phyloP scores from a whole-genome alignment of 2,888 invertebrate genomes.

The Syritta pipiens region DNA sequence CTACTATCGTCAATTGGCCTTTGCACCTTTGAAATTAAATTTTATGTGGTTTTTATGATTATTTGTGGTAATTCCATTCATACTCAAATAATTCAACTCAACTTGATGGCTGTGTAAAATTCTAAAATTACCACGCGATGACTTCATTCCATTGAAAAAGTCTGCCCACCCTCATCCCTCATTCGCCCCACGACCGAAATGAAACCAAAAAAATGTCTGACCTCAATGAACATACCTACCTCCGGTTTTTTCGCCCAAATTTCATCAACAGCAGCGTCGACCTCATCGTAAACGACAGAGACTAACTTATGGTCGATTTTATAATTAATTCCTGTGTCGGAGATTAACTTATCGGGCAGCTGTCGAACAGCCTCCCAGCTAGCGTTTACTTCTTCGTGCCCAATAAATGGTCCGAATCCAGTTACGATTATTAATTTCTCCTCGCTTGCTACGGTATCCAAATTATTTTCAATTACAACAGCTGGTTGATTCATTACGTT shows the following conservation, averaged over 20 bases:
- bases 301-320: slow-evolving; percentile 81
- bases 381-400: slow-evolving; percentile 84
- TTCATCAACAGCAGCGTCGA: slow-evolving; percentile 81
- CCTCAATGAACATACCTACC: slow-evolving; percentile 76
- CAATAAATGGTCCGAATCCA: slow-evolving; percentile 89
- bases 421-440: slow-evolving; percentile 80
- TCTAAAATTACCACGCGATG: too few species aligned
- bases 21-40: too few species aligned
- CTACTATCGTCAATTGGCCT: too few species aligned
- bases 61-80: too few species aligned
- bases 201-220: background rate
- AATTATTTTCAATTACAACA: slow-evolving; percentile 11
- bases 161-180: background rate
- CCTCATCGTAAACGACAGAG: slow-evolving; percentile 84
- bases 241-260: slow-evolving; percentile 84
- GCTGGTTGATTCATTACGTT: slow-evolving; percentile 24
- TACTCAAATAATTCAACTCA: too few species aligned
- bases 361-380: slow-evolving; percentile 88
- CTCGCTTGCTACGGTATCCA: background rate
- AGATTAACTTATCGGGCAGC: slow-evolving; percentile 78
- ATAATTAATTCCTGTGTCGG: slow-evolving; percentile 77
- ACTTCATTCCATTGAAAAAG: background rate
- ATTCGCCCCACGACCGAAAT: background rate
- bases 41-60: too few species aligned
- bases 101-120: too few species aligned